phyloP scores from a whole-genome alignment of 2,113 vertebrate genomes.

The Neotragus moschatus region DNA sequence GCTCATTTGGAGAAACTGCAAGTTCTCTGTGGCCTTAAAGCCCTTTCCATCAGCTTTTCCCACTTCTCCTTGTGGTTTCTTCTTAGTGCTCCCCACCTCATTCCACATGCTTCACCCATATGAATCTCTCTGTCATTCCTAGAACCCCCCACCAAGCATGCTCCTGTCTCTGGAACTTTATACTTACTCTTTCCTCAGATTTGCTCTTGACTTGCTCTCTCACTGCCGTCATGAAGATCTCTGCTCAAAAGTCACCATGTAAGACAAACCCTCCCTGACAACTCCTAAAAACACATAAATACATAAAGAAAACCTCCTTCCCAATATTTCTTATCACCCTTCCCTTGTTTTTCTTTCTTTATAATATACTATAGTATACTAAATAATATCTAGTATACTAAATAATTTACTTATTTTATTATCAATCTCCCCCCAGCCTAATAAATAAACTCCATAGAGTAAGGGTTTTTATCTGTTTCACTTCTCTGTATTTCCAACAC shows the following conservation, averaged over 20 bases:
- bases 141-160: background rate
- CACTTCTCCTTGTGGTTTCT: background rate
- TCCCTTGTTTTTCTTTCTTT: background rate
- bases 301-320: background rate
- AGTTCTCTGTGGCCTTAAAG: background rate
- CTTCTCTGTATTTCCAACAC: background rate
- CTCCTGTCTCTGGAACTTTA: background rate
- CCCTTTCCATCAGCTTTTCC: background rate
- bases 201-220: background rate
- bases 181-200: background rate
- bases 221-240: background rate
- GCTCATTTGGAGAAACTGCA: background rate
- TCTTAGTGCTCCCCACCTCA: background rate
- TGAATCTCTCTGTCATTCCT: background rate
- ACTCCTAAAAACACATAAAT: background rate
- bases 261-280: background rate
- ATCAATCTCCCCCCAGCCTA: background rate
- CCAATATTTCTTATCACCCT: background rate
- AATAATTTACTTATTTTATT: background rate
- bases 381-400: background rate
- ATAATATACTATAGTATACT: background rate
- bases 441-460: background rate
- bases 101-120: background rate
- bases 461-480: background rate
- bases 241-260: background rate